phyloP scores from a whole-genome alignment of 2,888 invertebrate species.

The Aelia acuminata region DNA sequence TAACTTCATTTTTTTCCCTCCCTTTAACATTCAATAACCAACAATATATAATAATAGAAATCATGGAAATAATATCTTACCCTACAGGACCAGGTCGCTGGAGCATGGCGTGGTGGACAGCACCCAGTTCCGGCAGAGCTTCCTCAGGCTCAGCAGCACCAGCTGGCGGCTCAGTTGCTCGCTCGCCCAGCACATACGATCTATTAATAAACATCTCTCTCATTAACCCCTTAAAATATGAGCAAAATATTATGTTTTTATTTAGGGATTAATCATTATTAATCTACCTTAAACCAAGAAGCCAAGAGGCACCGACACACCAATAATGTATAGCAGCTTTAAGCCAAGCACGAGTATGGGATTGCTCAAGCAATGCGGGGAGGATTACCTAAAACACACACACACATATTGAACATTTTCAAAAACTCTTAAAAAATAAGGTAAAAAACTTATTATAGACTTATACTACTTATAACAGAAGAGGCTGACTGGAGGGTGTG shows the following conservation, averaged over 20 bases:
- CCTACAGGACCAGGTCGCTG: constrained; percentile 84
- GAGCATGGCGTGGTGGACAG: constrained; percentile 92
- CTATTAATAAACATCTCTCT: constrained; percentile 72
- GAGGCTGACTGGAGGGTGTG: no score
- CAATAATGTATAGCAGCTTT: constrained; percentile 90
- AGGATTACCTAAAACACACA: constrained; percentile 80
- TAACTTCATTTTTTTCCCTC: no score
- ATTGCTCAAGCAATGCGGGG: constrained; percentile 95
- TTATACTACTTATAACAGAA: no score
- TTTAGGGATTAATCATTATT: no score
- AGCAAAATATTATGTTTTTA: not conserved
- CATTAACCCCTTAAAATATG: not conserved
- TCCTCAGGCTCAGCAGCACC: constrained; percentile 60
- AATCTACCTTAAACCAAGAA: constrained; percentile 74
- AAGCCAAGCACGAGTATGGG: constrained; percentile 94
- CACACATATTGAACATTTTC: not conserved
- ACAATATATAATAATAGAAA: no score
- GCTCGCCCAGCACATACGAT: constrained; percentile 89
- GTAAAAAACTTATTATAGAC: not conserved
- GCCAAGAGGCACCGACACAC: constrained; percentile 88
- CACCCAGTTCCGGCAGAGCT: constrained; percentile 72
- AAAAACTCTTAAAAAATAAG: not conserved
- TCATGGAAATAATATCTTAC: constrained; percentile 20
- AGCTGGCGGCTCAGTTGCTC: constrained; percentile 69
- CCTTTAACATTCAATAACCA: no score